Evolutionary conservation across 2,888 invertebrate species (phyloP).

Genomic region (Heliconius charithonia): DNA sequence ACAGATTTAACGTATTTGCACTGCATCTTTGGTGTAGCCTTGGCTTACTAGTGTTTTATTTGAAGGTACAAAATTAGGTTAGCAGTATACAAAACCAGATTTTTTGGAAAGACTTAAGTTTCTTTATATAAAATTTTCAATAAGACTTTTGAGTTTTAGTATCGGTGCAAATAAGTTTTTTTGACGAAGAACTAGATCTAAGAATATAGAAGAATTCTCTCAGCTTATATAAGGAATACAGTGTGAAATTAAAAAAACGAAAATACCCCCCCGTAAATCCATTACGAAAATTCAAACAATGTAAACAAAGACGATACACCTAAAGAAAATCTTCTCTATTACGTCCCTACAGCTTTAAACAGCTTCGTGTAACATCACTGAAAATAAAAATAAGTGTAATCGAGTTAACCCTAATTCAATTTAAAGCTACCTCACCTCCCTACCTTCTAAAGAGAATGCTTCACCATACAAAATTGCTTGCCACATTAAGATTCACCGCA

Average conservation of each 20-base stretch:
- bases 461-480: slow-evolving; percentile 20
- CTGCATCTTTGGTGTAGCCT: slow-evolving; percentile 16
- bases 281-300: background rate
- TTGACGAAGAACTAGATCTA: too few species aligned
- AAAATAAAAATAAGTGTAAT: slow-evolving; percentile 13
- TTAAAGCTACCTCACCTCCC: background rate
- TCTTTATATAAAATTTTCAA: background rate
- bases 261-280: background rate
- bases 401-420: slow-evolving; percentile 10
- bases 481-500: slow-evolving; percentile 26
- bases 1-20: slow-evolving; percentile 25
- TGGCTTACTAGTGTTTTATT: background rate
- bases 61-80: background rate
- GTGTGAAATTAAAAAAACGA: too few species aligned
- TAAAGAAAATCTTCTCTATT: background rate
- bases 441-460: slow-evolving; percentile 17
- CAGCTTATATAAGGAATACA: too few species aligned
- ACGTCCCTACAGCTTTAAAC: background rate
- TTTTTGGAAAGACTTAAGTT: background rate
- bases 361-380: background rate
- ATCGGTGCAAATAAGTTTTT: too few species aligned
- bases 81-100: background rate
- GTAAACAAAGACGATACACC: background rate
- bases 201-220: too few species aligned
- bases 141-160: background rate